These are phyloP conservation scores for Heterotilapia buettikoferi DNA, from an alignment of 2,113 vertebrate species.

Conservation along the genomic window DNA sequence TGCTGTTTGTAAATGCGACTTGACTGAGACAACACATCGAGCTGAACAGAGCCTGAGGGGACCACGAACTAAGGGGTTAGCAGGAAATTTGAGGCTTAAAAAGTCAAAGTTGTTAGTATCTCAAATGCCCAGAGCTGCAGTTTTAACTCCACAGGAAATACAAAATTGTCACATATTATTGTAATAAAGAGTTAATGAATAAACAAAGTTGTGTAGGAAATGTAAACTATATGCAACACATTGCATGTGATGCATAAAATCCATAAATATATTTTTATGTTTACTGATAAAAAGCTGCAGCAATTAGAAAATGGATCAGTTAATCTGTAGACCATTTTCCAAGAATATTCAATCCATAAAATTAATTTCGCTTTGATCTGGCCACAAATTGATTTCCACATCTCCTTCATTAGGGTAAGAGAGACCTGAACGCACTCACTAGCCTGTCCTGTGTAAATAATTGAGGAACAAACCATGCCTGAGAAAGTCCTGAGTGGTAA, in stretches of 20 bases:
- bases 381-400: not conserved
- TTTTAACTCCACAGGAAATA: not conserved
- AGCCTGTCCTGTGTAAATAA: not conserved
- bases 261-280: not conserved
- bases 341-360: not conserved
- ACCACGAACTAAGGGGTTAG: not conserved
- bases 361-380: not conserved
- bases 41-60: not conserved
- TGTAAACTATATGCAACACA: not conserved
- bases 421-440: not conserved
- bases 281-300: not conserved
- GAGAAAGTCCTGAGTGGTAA: not conserved
- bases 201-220: fast-evolving
- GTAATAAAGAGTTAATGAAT: not conserved
- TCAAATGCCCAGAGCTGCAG: not conserved
- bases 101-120: not conserved
- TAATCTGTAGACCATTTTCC: fast-evolving
- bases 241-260: not conserved
- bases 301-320: not conserved
- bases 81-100: fast-evolving
- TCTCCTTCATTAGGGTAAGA: not conserved
- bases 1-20: not conserved
- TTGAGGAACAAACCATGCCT: not conserved
- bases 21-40: not conserved
- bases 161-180: not conserved